Conservation (phyloP, 2,113 vertebrate species). For the Acrocephalus arundinaceus region DNA sequence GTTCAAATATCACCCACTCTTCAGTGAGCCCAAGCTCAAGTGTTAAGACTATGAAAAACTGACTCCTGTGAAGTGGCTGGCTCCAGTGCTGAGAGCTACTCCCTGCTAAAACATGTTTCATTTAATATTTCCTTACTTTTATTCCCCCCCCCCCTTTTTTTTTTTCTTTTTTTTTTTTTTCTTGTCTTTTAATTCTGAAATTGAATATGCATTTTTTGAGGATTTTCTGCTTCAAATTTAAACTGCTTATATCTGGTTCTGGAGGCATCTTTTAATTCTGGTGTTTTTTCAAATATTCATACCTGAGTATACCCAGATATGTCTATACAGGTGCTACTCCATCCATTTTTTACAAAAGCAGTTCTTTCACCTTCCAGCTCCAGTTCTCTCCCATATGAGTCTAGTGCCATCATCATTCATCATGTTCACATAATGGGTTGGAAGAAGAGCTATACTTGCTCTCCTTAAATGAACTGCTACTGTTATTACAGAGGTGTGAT, state of each 20-base stretch:
- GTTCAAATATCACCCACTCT: neutral
- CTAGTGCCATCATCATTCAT: constrained; percentile 48
- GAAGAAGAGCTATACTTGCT: constrained; percentile 54
- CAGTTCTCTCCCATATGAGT: constrained; percentile 2
- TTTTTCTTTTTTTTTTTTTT: neutral
- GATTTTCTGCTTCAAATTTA: neutral
- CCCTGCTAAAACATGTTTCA: neutral
- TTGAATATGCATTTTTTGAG: neutral
- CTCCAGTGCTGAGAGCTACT: neutral
- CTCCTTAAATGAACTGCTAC: constrained; percentile 59
- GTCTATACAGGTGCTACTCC: neutral
- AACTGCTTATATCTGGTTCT: neutral
- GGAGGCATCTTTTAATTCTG: neutral
- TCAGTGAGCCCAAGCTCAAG: neutral
- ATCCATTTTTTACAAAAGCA: constrained; percentile 28
- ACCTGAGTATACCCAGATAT: neutral
- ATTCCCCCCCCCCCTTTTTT: rapidly evolving
- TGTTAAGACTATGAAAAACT: neutral
- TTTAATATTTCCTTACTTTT: neutral
- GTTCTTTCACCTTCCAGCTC: constrained; percentile 46
- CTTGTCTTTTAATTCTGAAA: neutral
- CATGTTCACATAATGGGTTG: constrained; percentile 48
- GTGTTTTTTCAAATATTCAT: neutral
- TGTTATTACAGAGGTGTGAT: constrained; percentile 57
- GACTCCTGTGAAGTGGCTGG: neutral